Conservation (phyloP, 2,888 invertebrate genomes). For the Thera britannica region DNA sequence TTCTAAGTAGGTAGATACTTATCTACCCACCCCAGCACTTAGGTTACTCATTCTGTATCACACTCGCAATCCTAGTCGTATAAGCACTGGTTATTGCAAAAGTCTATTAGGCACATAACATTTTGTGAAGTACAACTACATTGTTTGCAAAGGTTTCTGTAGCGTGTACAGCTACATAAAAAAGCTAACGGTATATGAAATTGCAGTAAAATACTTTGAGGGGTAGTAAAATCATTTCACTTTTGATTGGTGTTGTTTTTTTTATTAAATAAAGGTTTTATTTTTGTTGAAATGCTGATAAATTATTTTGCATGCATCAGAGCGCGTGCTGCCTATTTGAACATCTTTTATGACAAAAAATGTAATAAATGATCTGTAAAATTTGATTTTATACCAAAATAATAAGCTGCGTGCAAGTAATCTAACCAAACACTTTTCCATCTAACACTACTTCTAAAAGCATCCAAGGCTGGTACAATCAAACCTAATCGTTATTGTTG, state of each 20-base stretch:
- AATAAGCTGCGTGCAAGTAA: not conserved
- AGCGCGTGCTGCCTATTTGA: too few species aligned
- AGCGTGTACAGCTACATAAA: not conserved
- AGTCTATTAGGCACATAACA: slow-evolving; percentile 11
- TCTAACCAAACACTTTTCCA: slow-evolving; percentile 8
- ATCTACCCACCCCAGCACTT: too few species aligned
- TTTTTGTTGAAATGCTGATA: too few species aligned
- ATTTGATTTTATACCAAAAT: too few species aligned
- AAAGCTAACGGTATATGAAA: not conserved
- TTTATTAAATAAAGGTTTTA: too few species aligned
- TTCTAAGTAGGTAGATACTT: too few species aligned
- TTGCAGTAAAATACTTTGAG: not conserved
- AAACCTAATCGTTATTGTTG: slow-evolving; percentile 42
- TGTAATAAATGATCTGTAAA: too few species aligned
- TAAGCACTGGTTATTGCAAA: slow-evolving; percentile 14
- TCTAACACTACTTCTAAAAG: slow-evolving; percentile 23
- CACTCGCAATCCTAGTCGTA: not conserved
- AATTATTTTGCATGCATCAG: too few species aligned
- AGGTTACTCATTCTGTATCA: not conserved
- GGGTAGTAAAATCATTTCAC: too few species aligned
- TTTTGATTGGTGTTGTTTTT: too few species aligned
- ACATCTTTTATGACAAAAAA: too few species aligned
- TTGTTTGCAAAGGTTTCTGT: not conserved
- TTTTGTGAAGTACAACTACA: slow-evolving; percentile 12
- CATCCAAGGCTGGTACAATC: slow-evolving; percentile 34